Percentiles rank a stretch among this genome's conserved stretches.
Evolutionary conservation across 2,888 invertebrate species (phyloP).

Genomic region (Orthosia cruda): DNA sequence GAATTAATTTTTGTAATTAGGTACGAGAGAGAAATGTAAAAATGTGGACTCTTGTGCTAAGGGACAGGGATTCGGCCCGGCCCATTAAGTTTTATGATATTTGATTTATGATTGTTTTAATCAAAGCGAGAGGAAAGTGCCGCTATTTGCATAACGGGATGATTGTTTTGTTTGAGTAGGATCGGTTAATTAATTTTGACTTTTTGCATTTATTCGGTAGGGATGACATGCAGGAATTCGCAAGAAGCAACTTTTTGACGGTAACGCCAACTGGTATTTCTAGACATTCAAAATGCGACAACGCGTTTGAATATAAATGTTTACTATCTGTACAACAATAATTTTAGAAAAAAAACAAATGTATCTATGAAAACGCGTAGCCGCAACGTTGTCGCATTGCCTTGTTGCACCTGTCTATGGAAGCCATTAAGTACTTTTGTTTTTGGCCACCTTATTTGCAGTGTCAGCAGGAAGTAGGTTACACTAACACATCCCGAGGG

Average conservation of each 20-base stretch:
- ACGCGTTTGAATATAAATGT: no score
- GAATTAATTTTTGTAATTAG: constrained; percentile 83
- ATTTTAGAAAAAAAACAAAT: no score
- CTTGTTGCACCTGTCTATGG: no score
- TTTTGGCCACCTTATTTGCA: neutral
- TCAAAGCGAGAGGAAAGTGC: constrained; percentile 46
- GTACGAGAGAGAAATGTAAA: constrained; percentile 64
- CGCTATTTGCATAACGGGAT: constrained; percentile 63
- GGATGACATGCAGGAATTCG: neutral
- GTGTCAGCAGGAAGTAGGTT: constrained; percentile 8
- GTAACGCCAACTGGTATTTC: no score
- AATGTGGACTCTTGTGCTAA: constrained; percentile 47
- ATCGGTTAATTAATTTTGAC: constrained; percentile 15
- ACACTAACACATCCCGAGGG: constrained; percentile 5
- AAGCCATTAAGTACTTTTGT: neutral
- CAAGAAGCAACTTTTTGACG: neutral
- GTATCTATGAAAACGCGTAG: no score
- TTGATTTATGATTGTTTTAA: constrained; percentile 69
- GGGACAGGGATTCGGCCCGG: constrained; percentile 59
- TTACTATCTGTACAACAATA: no score
- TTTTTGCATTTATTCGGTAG: constrained; percentile 3
- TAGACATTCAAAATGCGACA: no score
- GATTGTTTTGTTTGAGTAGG: constrained; percentile 44
- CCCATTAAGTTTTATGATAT: constrained; percentile 68
- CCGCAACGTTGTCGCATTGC: no score